Evolutionary conservation across 2,113 vertebrate species (phyloP).

Genomic region (Corythaixoides concolor): DNA sequence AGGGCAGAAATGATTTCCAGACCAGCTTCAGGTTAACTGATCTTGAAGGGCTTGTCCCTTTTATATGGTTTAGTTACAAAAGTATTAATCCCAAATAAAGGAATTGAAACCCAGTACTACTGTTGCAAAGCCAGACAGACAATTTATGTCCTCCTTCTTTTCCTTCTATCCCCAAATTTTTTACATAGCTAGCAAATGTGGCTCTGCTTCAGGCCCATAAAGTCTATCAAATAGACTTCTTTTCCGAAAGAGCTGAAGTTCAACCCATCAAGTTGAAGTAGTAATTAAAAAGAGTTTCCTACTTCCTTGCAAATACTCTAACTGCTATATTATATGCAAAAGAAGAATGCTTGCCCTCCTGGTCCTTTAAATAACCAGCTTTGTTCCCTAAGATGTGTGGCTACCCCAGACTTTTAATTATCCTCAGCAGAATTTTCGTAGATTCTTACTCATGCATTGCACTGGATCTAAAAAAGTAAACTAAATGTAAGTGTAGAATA

Average conservation of each 20-base stretch:
- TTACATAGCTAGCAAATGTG: background rate
- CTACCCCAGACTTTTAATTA: background rate
- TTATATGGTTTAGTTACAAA: background rate
- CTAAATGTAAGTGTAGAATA: background rate
- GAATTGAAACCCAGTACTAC: background rate
- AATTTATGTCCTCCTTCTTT: background rate
- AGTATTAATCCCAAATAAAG: background rate
- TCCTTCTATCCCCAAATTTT: background rate
- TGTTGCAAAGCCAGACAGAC: accelerated
- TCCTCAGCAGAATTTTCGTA: background rate
- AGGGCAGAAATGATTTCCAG: background rate
- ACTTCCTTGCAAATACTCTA: background rate
- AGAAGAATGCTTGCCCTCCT: background rate
- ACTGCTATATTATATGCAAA: background rate
- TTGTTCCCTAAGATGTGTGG: background rate
- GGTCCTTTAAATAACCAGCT: background rate
- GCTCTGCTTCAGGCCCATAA: background rate
- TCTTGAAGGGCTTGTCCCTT: background rate
- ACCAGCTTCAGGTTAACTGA: background rate
- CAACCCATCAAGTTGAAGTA: background rate
- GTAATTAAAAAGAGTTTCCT: background rate
- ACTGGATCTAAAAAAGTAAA: background rate
- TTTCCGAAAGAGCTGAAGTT: background rate
- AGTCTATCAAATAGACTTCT: background rate
- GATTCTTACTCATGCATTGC: background rate